Base-by-base conservation (phyloP, 2,797 vertebrate species). In the Alcedo quadribrachys region DNA sequence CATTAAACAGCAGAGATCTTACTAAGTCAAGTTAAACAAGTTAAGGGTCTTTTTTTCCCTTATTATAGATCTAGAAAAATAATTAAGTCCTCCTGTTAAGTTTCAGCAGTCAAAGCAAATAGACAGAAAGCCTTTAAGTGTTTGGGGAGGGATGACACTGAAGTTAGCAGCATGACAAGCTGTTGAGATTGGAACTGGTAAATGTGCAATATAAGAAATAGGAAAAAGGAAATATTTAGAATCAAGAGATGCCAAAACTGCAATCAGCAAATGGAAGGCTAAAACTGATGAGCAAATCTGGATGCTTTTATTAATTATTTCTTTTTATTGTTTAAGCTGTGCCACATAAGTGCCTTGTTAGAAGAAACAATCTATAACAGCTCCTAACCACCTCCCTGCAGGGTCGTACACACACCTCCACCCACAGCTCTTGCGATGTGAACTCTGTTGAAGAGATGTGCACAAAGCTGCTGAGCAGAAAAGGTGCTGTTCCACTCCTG, bases 221-320 rank as follows among this genome's bases (percentile, higher is more conserved):
- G 40, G 40, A 90, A 77, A 87, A 87, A 89, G 58, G 75, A 90
- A 95, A 87, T 93, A 94, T 71, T 94, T 88, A 84, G 91, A 85
- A 75, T 35, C 15, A 3, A 71, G 84, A 21, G 30, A 95, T 94
- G 95, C 95, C 96, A 96, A 91, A 92, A 90, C 5, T 75, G 83
- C 81, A 95, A 94, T 94, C 93, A 96, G 93, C 81, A 96, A 94
- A 96, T 94, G 96, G 88, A 96, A 94, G 48, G 69, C 86, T 81
- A 89, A 92, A 94, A 92, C 79, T 66, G 83, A 94, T 93, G 93
- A 96, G 83, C 35, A 90, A 78, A 82, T 55, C 73, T 95, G 86
- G 88, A 92, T 75, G 79, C 62, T 32, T 84, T 84, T 82, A 82
- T 89, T 58, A 53, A 89, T 94, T 93, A 82, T 93, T 95, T 96